Conservation (phyloP, 2,113 vertebrate species). For the Fregata magnificens region DNA sequence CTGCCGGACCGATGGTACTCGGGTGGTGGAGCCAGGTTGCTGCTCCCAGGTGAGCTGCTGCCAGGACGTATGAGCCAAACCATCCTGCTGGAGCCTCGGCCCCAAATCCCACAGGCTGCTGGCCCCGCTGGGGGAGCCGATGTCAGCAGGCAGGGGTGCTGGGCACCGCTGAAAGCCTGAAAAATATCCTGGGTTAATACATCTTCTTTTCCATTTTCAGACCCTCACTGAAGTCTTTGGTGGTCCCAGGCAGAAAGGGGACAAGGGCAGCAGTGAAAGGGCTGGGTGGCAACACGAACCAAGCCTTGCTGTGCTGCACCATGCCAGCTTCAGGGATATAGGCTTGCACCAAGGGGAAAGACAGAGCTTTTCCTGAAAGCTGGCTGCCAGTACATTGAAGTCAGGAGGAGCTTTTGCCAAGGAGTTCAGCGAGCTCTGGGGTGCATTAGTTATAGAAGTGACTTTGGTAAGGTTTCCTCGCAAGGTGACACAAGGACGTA, state of each 20-base stretch:
- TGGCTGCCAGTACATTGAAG: not conserved
- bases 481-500: slow-evolving; percentile 41
- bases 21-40: not conserved
- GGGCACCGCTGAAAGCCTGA: not conserved
- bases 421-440: not conserved
- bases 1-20: not conserved
- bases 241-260: not conserved
- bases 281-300: not conserved
- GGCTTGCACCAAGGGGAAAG: not conserved
- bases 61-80: not conserved
- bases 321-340: not conserved
- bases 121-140: not conserved
- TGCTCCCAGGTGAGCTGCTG: not conserved
- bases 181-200: not conserved
- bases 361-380: not conserved
- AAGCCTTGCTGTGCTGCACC: not conserved
- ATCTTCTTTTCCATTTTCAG: not conserved
- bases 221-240: not conserved
- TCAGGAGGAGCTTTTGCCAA: not conserved
- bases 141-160: not conserved
- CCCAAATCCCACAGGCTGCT: not conserved
- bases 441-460: not conserved
- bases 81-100: not conserved
- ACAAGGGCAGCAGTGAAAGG: not conserved
- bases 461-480: slow-evolving; percentile 18